Conservation (phyloP, 2,888 invertebrate species). For the Lysandra coridon region DNA sequence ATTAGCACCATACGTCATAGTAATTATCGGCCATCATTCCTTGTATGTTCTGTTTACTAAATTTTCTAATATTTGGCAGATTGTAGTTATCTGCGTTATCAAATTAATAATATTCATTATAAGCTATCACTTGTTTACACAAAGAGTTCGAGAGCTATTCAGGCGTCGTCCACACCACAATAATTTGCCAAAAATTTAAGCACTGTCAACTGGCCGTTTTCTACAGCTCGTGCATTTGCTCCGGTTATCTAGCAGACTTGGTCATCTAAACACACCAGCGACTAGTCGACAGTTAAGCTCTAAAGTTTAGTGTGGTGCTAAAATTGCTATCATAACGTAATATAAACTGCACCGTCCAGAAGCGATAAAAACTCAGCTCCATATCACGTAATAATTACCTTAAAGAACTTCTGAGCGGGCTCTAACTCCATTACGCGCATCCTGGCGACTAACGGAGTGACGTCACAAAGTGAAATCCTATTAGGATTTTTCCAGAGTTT, state of each 20-base stretch:
- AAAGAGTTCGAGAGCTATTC: too few species aligned
- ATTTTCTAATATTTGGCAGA: neutral
- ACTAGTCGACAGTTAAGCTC: too few species aligned
- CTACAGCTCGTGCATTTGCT: too few species aligned
- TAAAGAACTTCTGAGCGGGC: slow-evolving; percentile 19
- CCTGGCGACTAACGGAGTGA: slow-evolving; percentile 11
- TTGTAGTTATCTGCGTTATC: neutral
- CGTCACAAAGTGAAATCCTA: slow-evolving; percentile 7
- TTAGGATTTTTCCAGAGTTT: slow-evolving; percentile 18
- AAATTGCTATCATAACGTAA: neutral
- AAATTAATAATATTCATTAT: neutral
- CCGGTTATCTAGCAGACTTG: too few species aligned
- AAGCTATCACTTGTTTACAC: neutral
- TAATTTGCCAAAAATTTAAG: too few species aligned
- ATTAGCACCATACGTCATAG: neutral
- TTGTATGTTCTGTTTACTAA: neutral
- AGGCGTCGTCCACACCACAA: too few species aligned
- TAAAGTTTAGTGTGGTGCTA: neutral
- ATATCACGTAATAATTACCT: slow-evolving; percentile 4
- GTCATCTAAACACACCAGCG: too few species aligned
- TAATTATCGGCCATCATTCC: neutral
- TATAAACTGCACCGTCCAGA: neutral
- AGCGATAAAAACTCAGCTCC: slow-evolving; percentile 11
- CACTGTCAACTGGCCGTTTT: too few species aligned
- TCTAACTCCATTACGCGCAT: neutral